phyloP scores from a whole-genome alignment of 2,888 invertebrate genomes.

The Drosophila yooni region DNA sequence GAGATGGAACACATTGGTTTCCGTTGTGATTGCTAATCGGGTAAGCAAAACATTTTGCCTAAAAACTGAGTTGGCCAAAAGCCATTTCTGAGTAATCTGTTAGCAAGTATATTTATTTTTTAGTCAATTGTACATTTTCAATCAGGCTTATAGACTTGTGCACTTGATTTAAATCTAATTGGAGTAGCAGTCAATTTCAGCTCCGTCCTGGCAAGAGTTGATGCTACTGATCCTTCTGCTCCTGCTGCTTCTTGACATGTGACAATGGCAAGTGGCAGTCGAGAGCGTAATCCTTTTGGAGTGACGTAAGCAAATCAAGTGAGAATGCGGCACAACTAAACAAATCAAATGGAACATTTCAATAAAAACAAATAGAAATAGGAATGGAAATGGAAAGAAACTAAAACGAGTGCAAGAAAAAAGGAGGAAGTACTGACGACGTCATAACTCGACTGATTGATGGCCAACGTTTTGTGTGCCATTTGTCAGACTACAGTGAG shows the following conservation, averaged over 20 bases:
- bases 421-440: conserved; percentile 46
- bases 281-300: conserved; percentile 36
- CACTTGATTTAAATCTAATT: conserved; percentile 6
- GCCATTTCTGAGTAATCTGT: not conserved
- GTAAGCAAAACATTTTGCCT: not conserved
- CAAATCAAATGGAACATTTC: conserved; percentile 71
- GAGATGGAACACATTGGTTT: not conserved
- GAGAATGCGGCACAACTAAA: conserved; percentile 47
- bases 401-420: not conserved
- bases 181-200: not conserved
- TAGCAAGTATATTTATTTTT: not conserved
- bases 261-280: conserved; percentile 52
- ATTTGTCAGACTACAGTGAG: conserved; percentile 60
- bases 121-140: conserved; percentile 3
- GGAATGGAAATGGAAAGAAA: conserved; percentile 1
- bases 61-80: not conserved
- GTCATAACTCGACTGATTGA: conserved; percentile 75
- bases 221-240: not conserved
- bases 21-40: not conserved
- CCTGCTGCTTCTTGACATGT: conserved; percentile 36
- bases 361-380: conserved; percentile 61
- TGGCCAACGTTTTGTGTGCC: conserved; percentile 63
- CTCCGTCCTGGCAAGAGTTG: not conserved
- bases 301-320: conserved; percentile 49
- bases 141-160: conserved; percentile 6